Conservation (phyloP, 2,797 vertebrate species). For the Gymnothorax javanicus region DNA sequence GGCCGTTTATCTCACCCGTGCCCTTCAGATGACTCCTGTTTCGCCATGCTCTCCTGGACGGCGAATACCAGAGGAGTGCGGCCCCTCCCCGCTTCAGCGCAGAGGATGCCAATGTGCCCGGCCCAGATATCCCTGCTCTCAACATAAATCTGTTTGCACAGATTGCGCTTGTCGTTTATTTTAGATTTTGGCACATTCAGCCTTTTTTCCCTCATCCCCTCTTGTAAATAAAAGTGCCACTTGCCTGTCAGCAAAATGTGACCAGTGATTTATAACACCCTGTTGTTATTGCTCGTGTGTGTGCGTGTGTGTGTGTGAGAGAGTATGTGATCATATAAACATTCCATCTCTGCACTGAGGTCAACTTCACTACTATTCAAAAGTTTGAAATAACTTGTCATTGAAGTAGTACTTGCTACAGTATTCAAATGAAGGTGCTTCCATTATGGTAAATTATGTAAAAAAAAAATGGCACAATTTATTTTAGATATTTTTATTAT, state of each 20-base stretch:
- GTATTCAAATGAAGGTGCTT: too few relatives aligned
- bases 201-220: not conserved
- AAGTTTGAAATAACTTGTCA: too few relatives aligned
- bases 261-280: not conserved
- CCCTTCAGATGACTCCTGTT: slow-evolving; percentile 1
- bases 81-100: not conserved
- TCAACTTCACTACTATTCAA: not conserved
- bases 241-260: not conserved
- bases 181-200: slow-evolving; percentile 13
- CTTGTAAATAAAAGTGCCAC: not conserved
- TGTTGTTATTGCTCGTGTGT: not conserved
- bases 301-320: not conserved
- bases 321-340: not conserved
- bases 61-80: not conserved
- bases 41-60: not conserved
- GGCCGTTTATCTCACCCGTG: slow-evolving; percentile 8
- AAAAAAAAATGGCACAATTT: too few relatives aligned
- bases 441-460: too few relatives aligned
- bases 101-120: slow-evolving; percentile 15
- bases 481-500: too few relatives aligned
- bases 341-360: not conserved
- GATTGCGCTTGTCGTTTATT: slow-evolving; percentile 5
- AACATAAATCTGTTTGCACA: slow-evolving; percentile 6
- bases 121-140: slow-evolving; percentile 8
- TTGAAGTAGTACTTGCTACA: too few relatives aligned